Evolutionary conservation across 2,888 invertebrate species (phyloP).

Genomic region (Agonopterix heracliana): DNA sequence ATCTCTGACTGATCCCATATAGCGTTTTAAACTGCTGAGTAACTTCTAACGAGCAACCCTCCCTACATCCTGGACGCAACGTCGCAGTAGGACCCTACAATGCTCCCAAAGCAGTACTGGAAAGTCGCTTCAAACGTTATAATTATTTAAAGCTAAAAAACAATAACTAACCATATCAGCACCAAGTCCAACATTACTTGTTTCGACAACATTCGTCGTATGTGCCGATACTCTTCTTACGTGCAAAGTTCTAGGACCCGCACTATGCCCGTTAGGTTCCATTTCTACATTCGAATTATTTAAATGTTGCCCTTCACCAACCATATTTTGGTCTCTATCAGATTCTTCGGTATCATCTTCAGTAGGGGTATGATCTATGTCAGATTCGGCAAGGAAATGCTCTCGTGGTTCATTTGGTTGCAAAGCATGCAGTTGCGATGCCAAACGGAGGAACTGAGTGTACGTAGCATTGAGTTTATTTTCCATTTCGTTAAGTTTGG

Average conservation of each 20-base stretch:
- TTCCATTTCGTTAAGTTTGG: slow-evolving; percentile 36
- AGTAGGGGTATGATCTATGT: slow-evolving; percentile 5
- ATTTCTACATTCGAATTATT: too few relatives aligned
- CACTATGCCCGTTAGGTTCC: not conserved
- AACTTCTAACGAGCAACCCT: too few relatives aligned
- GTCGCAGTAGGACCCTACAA: too few relatives aligned
- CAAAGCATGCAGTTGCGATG: slow-evolving; percentile 5
- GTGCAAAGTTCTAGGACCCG: slow-evolving; percentile 21
- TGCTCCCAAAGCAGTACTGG: too few relatives aligned
- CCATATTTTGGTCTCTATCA: not conserved
- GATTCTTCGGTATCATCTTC: not conserved
- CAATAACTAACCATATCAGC: slow-evolving; percentile 33
- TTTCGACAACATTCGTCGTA: slow-evolving; percentile 38
- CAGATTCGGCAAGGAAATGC: slow-evolving; percentile 14
- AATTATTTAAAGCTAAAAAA: not conserved
- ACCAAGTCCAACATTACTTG: not conserved
- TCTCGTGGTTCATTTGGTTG: slow-evolving; percentile 5
- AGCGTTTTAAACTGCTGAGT: too few relatives aligned
- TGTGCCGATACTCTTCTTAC: slow-evolving; percentile 51
- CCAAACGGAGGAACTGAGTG: slow-evolving; percentile 26
- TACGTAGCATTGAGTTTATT: slow-evolving; percentile 29
- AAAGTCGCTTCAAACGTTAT: not conserved
- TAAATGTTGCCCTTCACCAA: too few relatives aligned
- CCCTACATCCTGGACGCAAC: too few relatives aligned
- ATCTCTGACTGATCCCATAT: too few relatives aligned